Percentiles rank a stretch among this genome's conserved stretches.
phyloP scores from a whole-genome alignment of 37 sponge, comb jelly and placozoan species.

The Haliclona indistincta region DNA sequence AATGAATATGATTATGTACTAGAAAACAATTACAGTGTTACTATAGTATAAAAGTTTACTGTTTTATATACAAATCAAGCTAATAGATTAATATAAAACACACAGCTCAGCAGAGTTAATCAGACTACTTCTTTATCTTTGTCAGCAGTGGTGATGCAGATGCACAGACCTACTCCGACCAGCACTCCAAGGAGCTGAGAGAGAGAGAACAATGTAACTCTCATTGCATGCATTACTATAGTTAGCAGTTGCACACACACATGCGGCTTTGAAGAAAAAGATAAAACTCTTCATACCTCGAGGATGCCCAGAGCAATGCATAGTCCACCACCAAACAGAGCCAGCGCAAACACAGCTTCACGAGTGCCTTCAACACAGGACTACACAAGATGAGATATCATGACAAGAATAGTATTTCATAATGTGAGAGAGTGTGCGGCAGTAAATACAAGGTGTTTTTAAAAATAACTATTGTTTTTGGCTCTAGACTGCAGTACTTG shows the following conservation, averaged over 20 bases:
- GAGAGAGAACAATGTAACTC: not conserved
- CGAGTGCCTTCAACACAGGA: slow-evolving; percentile 9
- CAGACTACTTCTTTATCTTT: slow-evolving; percentile 25
- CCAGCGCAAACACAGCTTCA: not conserved
- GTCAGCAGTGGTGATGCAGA: slow-evolving; percentile 3
- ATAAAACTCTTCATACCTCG: slow-evolving; percentile 12
- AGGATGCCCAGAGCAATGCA: slow-evolving; percentile 39
- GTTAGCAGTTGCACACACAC: no score
- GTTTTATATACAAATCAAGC: no score
- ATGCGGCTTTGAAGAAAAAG: not conserved
- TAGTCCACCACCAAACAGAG: slow-evolving; percentile 5
- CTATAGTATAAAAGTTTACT: no score
- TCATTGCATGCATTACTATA: no score
- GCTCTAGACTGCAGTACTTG: no score
- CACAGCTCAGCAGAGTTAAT: no score
- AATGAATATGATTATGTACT: no score
- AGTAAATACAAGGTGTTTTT: no score
- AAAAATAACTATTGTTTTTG: no score
- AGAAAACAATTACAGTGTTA: no score
- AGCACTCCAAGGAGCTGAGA: slow-evolving; percentile 42
- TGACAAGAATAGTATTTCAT: not conserved
- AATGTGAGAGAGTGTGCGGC: no score
- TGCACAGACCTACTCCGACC: slow-evolving; percentile 28
- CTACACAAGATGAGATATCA: not conserved
- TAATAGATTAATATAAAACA: no score